Evolutionary conservation across 1,140 invertebrate species (phyloP), one percentile per base, ranked within the genome.

Genomic region (Brachionus asplanchnoidis): DNA sequence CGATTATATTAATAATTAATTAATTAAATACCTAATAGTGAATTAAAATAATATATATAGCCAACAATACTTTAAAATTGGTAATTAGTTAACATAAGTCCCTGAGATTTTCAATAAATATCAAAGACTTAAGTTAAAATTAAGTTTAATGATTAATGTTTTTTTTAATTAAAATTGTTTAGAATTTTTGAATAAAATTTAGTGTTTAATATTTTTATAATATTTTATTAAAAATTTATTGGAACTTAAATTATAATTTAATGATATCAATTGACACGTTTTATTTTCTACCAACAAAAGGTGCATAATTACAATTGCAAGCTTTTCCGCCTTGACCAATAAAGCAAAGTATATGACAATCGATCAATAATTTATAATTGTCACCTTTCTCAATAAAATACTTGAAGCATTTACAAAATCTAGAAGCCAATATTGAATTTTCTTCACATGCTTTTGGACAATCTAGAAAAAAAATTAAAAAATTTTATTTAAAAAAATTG

Each of bases 241-340:
- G 2, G n/a, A 50, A n/a, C 17, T 44, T 11, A 4, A 79, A 53
- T 6, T 53, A 53, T 17, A n/a, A 44, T 46, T 17, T n/a, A 77
- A 0, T 44, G 26, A 26, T 14, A 53, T 20, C n/a, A 79, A 46
- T 53, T 4, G 20, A 26, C 28, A 17, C 44, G 28, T 26, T 28
- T 82, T 65, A 82, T 17, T 65, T 32, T 68, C n/a, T 36, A 0
- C 79, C 79, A 23, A 82, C 79, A 82, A 82, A 82, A 9, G 79
- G 53, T 36, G 79, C 79, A 65, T 82, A 82, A 68, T 82, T 82
- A 46, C 79, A 82, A n/a, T 82, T 82, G 44, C 79, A 82, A 9
- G 79, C 79, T 65, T 82, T 82, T 12, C 79, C 79, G 0, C 79
- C 79, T 65, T 68, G 79, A 14, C 79, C 79, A 46, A 82, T 68